Evolutionary conservation across 2,888 invertebrate species (phyloP), one percentile per base, ranked within the genome.

Genomic region (Seladonia tumulorum): DNA sequence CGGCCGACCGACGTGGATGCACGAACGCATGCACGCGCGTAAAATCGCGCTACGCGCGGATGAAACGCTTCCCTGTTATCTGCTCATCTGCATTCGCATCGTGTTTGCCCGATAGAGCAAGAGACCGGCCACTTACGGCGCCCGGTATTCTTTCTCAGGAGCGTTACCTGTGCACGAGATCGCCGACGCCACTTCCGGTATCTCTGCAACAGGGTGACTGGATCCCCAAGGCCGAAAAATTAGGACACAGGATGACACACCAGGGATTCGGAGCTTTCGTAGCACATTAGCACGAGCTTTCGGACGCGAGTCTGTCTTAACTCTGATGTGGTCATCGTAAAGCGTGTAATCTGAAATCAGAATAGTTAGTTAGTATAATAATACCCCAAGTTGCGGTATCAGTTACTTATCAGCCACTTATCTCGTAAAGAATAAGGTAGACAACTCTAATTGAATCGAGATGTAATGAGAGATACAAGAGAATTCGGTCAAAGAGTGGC

Each of bases 51-150:
- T 81, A 81, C 77, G 73, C 49, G 60, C 70, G 73, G 53, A 63
- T 78, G 73, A 82, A 79, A 83, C 85, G 79, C 72, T 87, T 49
- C 73, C 53, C 71, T 49, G 81, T 66, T 85, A 87, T 88, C 83
- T 79, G 72, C 82, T 84, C 86, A 79, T 90, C 85, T 76, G 72
- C 76, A 66, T 70, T 73, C 87, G 76, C 81, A 85, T 89, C 85
- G 42, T 82, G 79, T 85, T 71, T 83, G 73, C 71, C 45, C 73
- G 80, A 82, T 84, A 66, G 81, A 81, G 76, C 76, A 63, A 81
- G 81, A 72, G 74, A 84, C 47, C 86, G 66, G 75, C 76, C 82
- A 73, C 77, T 78, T 79, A 73, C 72, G 29, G 22, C n/a, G n/a
- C 18, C 18, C 45, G 39, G 22, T 68, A n/a, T 42, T 29, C 47